Percentiles rank a stretch among this genome's conserved stretches.
Conservation (phyloP, 2,888 invertebrate genomes). For the Leptogaster cylindrica region DNA sequence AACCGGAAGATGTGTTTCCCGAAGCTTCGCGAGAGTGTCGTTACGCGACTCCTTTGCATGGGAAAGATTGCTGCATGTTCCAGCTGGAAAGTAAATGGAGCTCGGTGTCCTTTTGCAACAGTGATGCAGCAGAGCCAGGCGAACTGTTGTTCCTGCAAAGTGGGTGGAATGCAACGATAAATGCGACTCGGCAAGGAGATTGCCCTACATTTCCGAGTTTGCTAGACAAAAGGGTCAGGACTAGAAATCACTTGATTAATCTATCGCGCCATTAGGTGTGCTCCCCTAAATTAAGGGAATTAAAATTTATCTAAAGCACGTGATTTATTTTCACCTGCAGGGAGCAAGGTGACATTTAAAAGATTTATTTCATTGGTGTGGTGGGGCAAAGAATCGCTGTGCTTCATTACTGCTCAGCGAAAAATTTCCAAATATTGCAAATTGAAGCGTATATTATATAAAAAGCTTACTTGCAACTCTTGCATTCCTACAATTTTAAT, state of each 20-base stretch:
- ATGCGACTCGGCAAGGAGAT: constrained; percentile 9
- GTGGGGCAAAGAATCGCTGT: no score
- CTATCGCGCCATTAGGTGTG: not conserved
- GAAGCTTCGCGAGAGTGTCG: constrained; percentile 1
- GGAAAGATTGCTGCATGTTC: constrained; percentile 16
- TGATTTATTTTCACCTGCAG: no score
- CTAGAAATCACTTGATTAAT: constrained; percentile 9
- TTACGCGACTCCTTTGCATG: not conserved
- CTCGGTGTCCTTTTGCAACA: not conserved
- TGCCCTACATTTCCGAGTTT: constrained; percentile 20
- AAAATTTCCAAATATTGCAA: no score
- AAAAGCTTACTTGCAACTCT: no score
- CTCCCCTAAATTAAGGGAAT: no score
- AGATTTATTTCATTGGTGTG: no score
- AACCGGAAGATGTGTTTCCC: not conserved
- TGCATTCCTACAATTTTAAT: no score
- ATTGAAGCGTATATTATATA: no score
- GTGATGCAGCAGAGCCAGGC: constrained; percentile 7
- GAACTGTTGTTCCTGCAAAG: constrained; percentile 16
- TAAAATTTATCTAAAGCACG: no score
- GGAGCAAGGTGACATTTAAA: no score
- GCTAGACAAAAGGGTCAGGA: constrained; percentile 13
- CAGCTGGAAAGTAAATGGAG: constrained; percentile 9
- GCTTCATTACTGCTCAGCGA: no score
- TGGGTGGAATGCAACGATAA: constrained; percentile 20